Evolutionary conservation across 2,113 vertebrate species (phyloP).

Genomic region (Bolborhynchus lineola): DNA sequence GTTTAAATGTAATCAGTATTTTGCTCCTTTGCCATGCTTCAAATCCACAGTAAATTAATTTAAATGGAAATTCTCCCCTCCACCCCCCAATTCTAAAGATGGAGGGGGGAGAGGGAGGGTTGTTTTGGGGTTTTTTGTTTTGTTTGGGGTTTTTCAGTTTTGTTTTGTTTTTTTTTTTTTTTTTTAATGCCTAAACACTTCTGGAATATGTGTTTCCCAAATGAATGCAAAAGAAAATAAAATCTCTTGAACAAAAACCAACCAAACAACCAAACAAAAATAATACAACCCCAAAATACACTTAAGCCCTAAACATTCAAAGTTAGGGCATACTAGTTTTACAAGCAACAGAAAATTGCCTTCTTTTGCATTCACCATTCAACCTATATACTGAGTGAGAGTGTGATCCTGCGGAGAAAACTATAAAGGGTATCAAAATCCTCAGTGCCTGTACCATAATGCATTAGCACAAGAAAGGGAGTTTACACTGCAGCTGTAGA

Average conservation of each 20-base stretch:
- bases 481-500: not conserved
- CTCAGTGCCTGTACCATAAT: not conserved
- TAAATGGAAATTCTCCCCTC: not conserved
- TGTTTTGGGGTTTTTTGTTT: not conserved
- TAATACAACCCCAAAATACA: not conserved
- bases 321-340: not conserved
- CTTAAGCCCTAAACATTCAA: not conserved
- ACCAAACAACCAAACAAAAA: not conserved
- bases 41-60: not conserved
- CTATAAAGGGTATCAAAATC: not conserved
- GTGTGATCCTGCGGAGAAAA: not conserved
- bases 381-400: not conserved
- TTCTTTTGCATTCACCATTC: not conserved
- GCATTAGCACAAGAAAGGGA: not conserved
- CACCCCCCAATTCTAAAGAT: fast-evolving
- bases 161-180: not conserved
- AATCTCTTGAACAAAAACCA: not conserved
- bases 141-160: not conserved
- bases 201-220: not conserved
- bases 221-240: not conserved
- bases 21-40: not conserved
- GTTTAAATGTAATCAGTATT: not conserved
- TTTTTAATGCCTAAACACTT: not conserved
- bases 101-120: no score
- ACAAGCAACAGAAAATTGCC: not conserved